Conservation (phyloP, 2,888 invertebrate genomes). For the Callyntrura sp. region DNA sequence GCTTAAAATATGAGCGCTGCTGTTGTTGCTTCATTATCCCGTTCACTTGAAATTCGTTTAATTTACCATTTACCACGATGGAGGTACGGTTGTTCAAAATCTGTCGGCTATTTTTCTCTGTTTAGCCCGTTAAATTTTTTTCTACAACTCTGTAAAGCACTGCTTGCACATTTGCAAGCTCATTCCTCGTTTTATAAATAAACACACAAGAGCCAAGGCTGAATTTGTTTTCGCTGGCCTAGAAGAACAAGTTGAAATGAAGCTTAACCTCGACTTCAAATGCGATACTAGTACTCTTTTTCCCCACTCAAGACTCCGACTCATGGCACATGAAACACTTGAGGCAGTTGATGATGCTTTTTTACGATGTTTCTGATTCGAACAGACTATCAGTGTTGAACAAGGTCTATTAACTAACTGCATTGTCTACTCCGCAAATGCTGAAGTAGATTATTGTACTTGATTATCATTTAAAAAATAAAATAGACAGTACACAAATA, state of each 20-base stretch:
- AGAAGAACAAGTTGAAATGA: background rate
- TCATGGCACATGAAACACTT: background rate
- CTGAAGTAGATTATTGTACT: background rate
- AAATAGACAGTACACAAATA: no score
- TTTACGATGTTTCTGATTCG: background rate
- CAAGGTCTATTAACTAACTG: background rate
- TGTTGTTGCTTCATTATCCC: no score
- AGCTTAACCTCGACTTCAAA: background rate
- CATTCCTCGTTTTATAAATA: slow-evolving; percentile 71
- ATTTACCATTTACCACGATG: background rate
- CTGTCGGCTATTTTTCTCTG: background rate
- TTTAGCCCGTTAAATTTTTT: slow-evolving; percentile 1
- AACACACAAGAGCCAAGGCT: slow-evolving; percentile 67
- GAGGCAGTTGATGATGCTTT: slow-evolving; percentile 25
- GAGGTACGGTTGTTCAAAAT: slow-evolving; percentile 10
- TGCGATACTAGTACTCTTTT: background rate
- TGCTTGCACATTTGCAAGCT: background rate
- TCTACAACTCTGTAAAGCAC: background rate
- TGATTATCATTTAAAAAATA: no score
- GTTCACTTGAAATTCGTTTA: background rate
- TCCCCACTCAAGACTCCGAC: background rate
- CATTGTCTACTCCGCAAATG: background rate
- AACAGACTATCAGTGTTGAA: background rate
- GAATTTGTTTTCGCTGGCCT: slow-evolving; percentile 42
- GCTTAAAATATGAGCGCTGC: background rate